phyloP scores from a whole-genome alignment of 2,888 invertebrate genomes.

The Crocallis elinguaria region DNA sequence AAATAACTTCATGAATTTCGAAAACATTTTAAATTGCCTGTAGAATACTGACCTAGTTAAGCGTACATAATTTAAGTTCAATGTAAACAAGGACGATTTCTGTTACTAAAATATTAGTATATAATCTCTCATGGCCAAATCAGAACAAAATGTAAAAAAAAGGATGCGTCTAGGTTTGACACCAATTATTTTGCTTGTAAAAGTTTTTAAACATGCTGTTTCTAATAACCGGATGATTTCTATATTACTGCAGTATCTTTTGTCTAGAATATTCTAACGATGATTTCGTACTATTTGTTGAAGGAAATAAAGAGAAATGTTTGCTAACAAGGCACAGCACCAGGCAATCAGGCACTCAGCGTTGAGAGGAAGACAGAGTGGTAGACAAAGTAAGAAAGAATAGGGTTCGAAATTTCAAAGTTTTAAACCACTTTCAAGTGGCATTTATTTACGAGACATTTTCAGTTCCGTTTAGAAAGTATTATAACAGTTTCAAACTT shows the following conservation, averaged over 20 bases:
- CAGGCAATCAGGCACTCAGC: slow-evolving; percentile 3
- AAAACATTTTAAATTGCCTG: neutral
- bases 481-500: slow-evolving; percentile 65
- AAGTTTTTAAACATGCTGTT: too few relatives aligned
- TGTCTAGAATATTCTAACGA: too few relatives aligned
- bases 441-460: slow-evolving; percentile 60
- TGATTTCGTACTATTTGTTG: too few relatives aligned
- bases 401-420: slow-evolving; percentile 25
- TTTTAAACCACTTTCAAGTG: slow-evolving; percentile 69
- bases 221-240: too few relatives aligned
- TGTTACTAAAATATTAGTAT: neutral
- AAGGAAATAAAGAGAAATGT: slow-evolving; percentile 14
- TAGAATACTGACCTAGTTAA: neutral
- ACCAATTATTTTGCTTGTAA: too few relatives aligned
- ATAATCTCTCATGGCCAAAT: too few relatives aligned
- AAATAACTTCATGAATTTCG: slow-evolving; percentile 1
- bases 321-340: slow-evolving; percentile 27
- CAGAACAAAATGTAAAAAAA: too few relatives aligned
- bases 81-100: neutral
- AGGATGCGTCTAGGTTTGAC: too few relatives aligned
- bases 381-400: slow-evolving; percentile 24
- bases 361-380: slow-evolving; percentile 1
- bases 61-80: neutral
- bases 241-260: too few relatives aligned
- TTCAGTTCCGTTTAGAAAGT: slow-evolving; percentile 59